Evolutionary conservation across 2,888 invertebrate genomes (phyloP).

Genomic region (Spodoptera exigua): DNA sequence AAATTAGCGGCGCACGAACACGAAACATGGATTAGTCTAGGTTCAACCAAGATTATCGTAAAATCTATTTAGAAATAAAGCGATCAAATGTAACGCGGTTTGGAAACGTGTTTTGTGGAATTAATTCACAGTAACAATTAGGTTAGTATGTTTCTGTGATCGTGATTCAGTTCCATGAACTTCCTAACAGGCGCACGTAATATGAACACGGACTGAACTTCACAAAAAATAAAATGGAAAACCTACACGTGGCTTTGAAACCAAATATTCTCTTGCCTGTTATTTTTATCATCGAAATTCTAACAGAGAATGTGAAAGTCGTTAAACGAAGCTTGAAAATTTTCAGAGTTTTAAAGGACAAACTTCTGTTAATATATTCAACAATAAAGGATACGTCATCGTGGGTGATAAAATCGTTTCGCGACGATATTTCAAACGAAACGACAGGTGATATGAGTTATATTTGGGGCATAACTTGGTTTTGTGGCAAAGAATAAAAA

Average conservation of each 20-base stretch:
- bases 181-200: constrained; percentile 20
- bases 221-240: constrained; percentile 18
- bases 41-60: too few relatives aligned
- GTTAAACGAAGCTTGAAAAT: constrained; percentile 45
- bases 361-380: constrained; percentile 45
- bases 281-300: constrained; percentile 45
- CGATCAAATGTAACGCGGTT: too few relatives aligned
- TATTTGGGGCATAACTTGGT: constrained; percentile 47
- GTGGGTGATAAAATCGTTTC: constrained; percentile 49
- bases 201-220: constrained; percentile 14
- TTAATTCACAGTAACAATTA: too few relatives aligned
- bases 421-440: constrained; percentile 44
- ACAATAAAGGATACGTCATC: constrained; percentile 53
- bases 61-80: too few relatives aligned
- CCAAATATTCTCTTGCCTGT: constrained; percentile 35
- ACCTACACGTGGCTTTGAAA: constrained; percentile 38
- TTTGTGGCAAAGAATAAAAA: constrained; percentile 12
- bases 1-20: constrained; percentile 4
- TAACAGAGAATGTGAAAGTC: constrained; percentile 35
- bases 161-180: too few relatives aligned
- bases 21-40: too few relatives aligned
- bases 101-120: too few relatives aligned
- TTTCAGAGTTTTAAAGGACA: constrained; percentile 38
- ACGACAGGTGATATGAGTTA: constrained; percentile 51
- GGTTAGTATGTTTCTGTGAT: too few relatives aligned